Base-by-base conservation (phyloP, 2,113 vertebrate genomes). In the Erythrocercus mccallii region DNA sequence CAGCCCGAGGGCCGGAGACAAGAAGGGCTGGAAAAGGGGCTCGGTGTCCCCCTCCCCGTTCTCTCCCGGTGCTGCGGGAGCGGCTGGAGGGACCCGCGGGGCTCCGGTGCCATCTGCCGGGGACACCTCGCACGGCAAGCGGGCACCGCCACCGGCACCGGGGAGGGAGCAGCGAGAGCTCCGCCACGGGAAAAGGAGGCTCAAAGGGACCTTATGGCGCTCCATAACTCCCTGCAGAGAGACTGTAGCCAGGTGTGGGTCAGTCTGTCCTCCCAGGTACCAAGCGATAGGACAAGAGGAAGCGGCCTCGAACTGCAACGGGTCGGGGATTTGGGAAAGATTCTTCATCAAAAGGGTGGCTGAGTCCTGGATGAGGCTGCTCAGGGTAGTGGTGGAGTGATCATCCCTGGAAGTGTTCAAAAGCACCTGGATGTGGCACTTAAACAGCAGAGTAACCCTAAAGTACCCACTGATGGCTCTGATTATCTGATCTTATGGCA, bases 201-300 rank as follows among this genome's bases (percentile, higher is more conserved):
- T 74, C 20, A 1, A 6, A 23, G 6, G 6, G 28, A 60, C 4
- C 2, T 60, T 3, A 1, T 0, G 4, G 28, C 1, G 3, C 38
- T n/a, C 24, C n/a, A 5, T 6, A 22, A 0, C 5, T 74, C 47
- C 30, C 53, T 19, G 69, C 14, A 14, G 23, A 37, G 22, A 45
- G 10, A 28, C 1, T 7, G 57, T 4, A 57, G 58, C 76, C 68
- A 4, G 51, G 18, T 5, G 37, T 8, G 53, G 53, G 27, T 44
- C 37, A 31, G 23, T 38, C 5, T 74, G 38, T 68, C 24, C 28
- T 38, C 20, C 7, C 33, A 7, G 47, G 22, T 12, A 33, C 22
- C 58, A 6, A 68, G 71, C 1, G 21, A 12, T 5, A 15, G 40
- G 24, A 35, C 25, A 12, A 40, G 50, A 48, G 48, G 50, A 37